phyloP scores from a whole-genome alignment of 2,797 vertebrate species.

The Phyllotis vaccarum region DNA sequence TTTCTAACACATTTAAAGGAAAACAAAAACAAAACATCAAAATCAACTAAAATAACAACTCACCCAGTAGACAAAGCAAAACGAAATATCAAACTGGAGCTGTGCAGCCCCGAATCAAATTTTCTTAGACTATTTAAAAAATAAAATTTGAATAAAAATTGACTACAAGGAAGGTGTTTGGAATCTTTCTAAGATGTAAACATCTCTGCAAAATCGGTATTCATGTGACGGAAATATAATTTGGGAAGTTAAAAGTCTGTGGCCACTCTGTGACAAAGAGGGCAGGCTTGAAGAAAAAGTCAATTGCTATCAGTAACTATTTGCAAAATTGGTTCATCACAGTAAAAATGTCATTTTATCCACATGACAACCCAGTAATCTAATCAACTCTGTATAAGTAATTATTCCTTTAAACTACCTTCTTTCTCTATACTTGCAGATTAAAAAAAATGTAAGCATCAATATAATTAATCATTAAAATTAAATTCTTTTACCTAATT shows the following conservation, averaged over 20 bases:
- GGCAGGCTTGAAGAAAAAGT: constrained; percentile 78
- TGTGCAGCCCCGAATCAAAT: constrained; percentile 72
- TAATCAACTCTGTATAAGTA: constrained; percentile 50
- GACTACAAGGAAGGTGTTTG: no score
- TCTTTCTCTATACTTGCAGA: constrained; percentile 34
- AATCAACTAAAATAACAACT: constrained; percentile 78
- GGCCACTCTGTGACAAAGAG: constrained; percentile 74
- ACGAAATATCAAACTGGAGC: constrained; percentile 69
- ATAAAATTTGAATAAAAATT: constrained; percentile 77
- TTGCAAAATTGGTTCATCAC: constrained; percentile 71
- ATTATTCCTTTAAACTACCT: constrained; percentile 56
- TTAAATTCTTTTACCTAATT: constrained; percentile 24
- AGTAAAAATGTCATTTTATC: constrained; percentile 71
- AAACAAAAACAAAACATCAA: constrained; percentile 41
- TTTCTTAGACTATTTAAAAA: constrained; percentile 83
- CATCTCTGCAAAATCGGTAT: constrained; percentile 81
- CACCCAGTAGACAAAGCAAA: constrained; percentile 68
- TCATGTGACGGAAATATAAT: constrained; percentile 77
- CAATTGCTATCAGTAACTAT: constrained; percentile 74
- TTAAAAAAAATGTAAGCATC: constrained; percentile 54
- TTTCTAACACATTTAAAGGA: constrained; percentile 78
- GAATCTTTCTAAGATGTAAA: constrained; percentile 80
- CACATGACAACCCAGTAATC: not conserved
- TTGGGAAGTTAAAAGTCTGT: constrained; percentile 83
- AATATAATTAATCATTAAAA: constrained; percentile 50